These are phyloP conservation scores for Aelia acuminata DNA, from an alignment of 2,888 invertebrate species.

Conservation along the genomic window DNA sequence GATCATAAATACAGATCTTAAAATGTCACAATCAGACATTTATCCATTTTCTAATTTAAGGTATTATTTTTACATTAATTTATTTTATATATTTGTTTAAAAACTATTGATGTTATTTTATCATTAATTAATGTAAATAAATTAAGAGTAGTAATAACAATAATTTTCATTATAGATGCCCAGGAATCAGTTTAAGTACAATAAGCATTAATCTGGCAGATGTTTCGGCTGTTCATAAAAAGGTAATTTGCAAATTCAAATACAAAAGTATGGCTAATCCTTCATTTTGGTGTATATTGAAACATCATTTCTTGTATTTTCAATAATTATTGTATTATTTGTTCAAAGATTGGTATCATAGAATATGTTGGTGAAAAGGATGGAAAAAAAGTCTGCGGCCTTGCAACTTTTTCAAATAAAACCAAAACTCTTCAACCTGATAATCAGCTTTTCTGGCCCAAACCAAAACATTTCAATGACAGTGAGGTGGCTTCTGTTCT, in stretches of 20 bases:
- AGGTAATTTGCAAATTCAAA: neutral
- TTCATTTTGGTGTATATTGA: neutral
- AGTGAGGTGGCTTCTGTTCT: slow-evolving; percentile 74
- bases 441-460: slow-evolving; percentile 70
- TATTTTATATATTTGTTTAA: neutral
- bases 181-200: neutral
- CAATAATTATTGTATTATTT: neutral
- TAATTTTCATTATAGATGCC: slow-evolving; percentile 5
- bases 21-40: neutral
- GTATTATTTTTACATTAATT: too few relatives aligned
- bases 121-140: neutral
- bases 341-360: slow-evolving; percentile 55
- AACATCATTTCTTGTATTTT: neutral
- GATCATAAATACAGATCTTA: neutral
- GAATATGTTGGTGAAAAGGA: slow-evolving; percentile 62
- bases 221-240: neutral
- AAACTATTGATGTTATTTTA: neutral
- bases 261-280: neutral
- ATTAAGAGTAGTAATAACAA: neutral
- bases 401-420: slow-evolving; percentile 62
- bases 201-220: slow-evolving; percentile 18
- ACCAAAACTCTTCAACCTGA: too few relatives aligned
- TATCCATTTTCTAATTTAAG: slow-evolving; percentile 16
- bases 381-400: slow-evolving; percentile 66
- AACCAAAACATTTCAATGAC: slow-evolving; percentile 71